Percentiles rank a stretch among this genome's conserved stretches.
These are phyloP conservation scores for Epinephelus moara DNA, from an alignment of 2,113 vertebrate species.

Conservation along the genomic window DNA sequence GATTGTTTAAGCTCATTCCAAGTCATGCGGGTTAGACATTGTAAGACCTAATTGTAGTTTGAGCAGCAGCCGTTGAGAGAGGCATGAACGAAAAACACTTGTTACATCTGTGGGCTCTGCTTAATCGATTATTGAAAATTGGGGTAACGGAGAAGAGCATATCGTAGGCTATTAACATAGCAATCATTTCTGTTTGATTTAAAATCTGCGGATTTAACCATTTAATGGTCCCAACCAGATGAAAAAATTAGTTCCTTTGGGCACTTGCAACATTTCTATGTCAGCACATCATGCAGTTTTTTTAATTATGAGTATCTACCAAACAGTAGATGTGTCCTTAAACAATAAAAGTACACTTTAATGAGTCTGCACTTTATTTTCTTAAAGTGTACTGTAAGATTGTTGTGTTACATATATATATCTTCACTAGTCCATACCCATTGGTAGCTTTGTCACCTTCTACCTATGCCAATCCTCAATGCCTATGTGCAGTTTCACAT, in stretches of 20 bases:
- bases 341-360: neutral
- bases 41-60: slow-evolving; percentile 48
- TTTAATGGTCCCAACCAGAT: neutral
- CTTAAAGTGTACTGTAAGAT: no score
- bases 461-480: no score
- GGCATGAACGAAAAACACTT: slow-evolving; percentile 15
- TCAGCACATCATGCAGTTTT: neutral
- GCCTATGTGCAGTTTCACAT: no score
- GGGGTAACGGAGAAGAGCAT: neutral
- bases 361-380: neutral
- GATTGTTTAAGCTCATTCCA: slow-evolving; percentile 65
- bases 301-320: neutral
- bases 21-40: slow-evolving; percentile 36
- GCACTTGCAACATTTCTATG: no score
- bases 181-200: neutral
- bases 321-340: neutral
- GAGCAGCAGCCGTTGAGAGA: slow-evolving; percentile 27
- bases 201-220: neutral
- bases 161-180: neutral
- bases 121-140: slow-evolving; percentile 17
- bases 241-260: neutral
- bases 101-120: slow-evolving; percentile 16
- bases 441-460: no score
- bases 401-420: no score
- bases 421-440: no score